These are phyloP conservation scores for Enteromius anoplus DNA, from an alignment of 2,797 vertebrate species.

Conservation along the genomic window DNA sequence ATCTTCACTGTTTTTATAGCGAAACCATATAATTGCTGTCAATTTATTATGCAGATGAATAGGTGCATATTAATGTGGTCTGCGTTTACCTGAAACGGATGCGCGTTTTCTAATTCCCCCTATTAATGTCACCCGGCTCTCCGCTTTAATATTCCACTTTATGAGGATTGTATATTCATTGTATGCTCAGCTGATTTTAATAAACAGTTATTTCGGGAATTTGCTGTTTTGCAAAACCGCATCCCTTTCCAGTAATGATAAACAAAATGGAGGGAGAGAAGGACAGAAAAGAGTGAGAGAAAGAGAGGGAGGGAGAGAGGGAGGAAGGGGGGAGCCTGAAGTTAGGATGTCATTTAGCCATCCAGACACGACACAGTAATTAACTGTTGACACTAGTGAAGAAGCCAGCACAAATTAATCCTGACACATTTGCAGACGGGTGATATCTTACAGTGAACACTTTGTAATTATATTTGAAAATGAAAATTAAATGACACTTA, in stretches of 20 bases:
- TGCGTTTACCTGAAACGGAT: slow-evolving; percentile 74
- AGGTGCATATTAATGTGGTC: slow-evolving; percentile 69
- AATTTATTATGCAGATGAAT: slow-evolving; percentile 80
- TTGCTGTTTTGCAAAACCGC: slow-evolving; percentile 85
- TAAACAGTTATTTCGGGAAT: slow-evolving; percentile 81
- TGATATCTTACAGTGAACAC: slow-evolving; percentile 99
- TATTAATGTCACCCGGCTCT: slow-evolving; percentile 65
- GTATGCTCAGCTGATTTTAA: slow-evolving; percentile 86
- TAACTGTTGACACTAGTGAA: slow-evolving; percentile 99
- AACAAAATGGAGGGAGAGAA: slow-evolving; percentile 83
- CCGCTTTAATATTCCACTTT: slow-evolving; percentile 72
- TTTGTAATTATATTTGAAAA: slow-evolving; percentile 99
- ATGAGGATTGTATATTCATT: slow-evolving; percentile 77
- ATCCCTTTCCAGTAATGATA: slow-evolving; percentile 83
- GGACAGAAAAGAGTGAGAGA: slow-evolving; percentile 69
- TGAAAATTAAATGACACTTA: slow-evolving; percentile 99
- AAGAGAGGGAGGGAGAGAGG: slow-evolving; percentile 72
- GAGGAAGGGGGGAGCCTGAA: slow-evolving; percentile 73
- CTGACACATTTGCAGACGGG: slow-evolving; percentile 99
- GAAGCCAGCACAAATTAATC: slow-evolving; percentile 99
- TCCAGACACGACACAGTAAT: slow-evolving; percentile 99
- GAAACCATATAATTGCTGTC: slow-evolving; percentile 79
- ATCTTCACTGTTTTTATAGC: slow-evolving; percentile 79
- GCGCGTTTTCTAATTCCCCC: slow-evolving; percentile 76
- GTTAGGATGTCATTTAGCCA: slow-evolving; percentile 98